These are phyloP conservation scores for Trypoxylus dichotomus DNA, from an alignment of 1,140 invertebrate species.

Conservation along the genomic window DNA sequence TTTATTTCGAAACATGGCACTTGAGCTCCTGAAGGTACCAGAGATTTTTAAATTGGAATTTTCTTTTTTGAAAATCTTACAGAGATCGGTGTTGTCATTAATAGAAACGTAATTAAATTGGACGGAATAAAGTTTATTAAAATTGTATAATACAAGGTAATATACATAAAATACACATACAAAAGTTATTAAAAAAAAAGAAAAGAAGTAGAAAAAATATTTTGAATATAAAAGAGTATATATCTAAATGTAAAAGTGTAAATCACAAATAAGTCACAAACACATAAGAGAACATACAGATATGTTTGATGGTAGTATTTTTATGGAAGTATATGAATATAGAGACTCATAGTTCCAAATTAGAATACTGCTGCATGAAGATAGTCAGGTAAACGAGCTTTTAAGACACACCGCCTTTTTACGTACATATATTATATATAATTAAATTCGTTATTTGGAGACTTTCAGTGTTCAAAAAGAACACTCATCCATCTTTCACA, in stretches of 20 bases:
- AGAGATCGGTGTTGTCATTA: no score
- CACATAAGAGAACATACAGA: neutral
- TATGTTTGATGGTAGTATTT: neutral
- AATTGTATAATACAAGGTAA: neutral
- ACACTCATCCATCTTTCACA: no score
- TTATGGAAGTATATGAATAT: no score
- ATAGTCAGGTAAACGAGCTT: neutral
- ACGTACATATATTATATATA: no score
- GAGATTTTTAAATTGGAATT: neutral
- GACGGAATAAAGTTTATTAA: constrained; percentile 14
- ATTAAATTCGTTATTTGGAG: no score
- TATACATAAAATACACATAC: neutral
- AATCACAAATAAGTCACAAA: neutral
- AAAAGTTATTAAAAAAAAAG: neutral
- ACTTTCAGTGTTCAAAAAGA: neutral
- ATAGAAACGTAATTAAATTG: neutral
- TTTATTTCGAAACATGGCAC: no score
- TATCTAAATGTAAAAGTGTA: neutral
- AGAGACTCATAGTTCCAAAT: no score
- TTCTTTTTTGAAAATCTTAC: no score
- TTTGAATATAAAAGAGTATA: neutral
- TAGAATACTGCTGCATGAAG: no score
- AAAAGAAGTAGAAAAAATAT: neutral
- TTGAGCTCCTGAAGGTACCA: neutral
- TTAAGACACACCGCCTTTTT: no score